Evolutionary conservation across 1,140 invertebrate genomes (phyloP), one percentile per base, ranked within the genome.

Genomic region (Holotrichia oblita): DNA sequence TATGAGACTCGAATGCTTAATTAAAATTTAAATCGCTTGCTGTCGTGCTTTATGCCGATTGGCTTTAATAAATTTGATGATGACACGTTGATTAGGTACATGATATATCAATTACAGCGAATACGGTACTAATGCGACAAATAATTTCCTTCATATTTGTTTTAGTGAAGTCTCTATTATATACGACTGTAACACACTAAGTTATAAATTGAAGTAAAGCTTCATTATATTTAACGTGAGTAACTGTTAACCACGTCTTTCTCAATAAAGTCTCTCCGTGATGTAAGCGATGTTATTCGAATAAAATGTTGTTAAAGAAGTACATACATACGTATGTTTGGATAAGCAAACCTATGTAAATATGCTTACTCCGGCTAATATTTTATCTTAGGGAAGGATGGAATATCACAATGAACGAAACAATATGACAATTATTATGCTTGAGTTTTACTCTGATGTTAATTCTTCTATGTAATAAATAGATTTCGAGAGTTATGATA

Each of bases 51-150:
- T 69, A 69, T 69, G 7, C 22, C 61, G 8, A 17, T 69, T 14
- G 17, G 22, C 22, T 27, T 69, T 69, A 69, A 69, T 69, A 69
- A 69, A 69, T 69, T 69, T 69, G 22, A 69, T 69, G 61, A 69
- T 14, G 61, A 69, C 27, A 69, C 24, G 61, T 69, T 69, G 22
- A 69, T 69, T 69, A 14, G 17, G 22, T 22, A 69, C 61, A 69
- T 69, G 61, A 69, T 69, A 69, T 27, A 69, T 69, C 61, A 69
- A 69, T 69, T 69, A 69, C 61, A 4, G 24, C 22, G 61, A 69
- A 24, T 69, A 22, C 61, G 61, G 22, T 69, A 12, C 27, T 27
- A 4, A 7, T 69, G 27, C 9, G 61, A 69, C 61, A 69, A 69
- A 69, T 69, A 69, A 27, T 69, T 27, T 69, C 4, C 22, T 69